phyloP scores from a whole-genome alignment of 2,797 vertebrate species.

The Pteronotus mesoamericanus region DNA sequence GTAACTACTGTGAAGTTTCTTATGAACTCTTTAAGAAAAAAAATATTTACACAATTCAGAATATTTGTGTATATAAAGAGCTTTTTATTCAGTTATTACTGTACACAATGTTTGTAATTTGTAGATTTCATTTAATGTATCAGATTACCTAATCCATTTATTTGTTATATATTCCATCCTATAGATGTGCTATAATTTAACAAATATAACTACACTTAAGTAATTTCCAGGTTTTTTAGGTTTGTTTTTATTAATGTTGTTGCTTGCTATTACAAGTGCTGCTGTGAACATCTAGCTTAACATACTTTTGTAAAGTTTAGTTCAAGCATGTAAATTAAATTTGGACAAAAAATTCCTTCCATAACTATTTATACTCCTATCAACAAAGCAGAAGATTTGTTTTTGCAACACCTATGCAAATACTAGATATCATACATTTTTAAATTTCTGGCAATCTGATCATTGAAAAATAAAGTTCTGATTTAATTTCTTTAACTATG shows the following conservation, averaged over 20 bases:
- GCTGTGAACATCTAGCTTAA: neutral
- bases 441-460: conserved; percentile 1
- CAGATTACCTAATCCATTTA: neutral
- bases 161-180: neutral
- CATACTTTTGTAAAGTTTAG: neutral
- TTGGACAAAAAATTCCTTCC: neutral
- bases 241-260: neutral
- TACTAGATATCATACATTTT: neutral
- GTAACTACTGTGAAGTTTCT: neutral
- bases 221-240: neutral
- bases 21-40: neutral
- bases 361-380: neutral
- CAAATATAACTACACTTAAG: neutral
- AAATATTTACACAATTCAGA: neutral
- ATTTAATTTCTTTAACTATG: conserved; percentile 13
- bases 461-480: neutral
- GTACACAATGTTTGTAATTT: neutral
- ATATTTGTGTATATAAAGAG: neutral
- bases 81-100: neutral
- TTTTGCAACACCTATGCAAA: conserved; percentile 1
- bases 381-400: neutral
- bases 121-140: neutral
- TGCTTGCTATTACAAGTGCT: neutral
- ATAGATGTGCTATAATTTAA: neutral
- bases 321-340: neutral